Percentiles rank a stretch among this genome's conserved stretches.
phyloP scores from a whole-genome alignment of 2,797 vertebrate genomes.

The Sitta carolinensis region DNA sequence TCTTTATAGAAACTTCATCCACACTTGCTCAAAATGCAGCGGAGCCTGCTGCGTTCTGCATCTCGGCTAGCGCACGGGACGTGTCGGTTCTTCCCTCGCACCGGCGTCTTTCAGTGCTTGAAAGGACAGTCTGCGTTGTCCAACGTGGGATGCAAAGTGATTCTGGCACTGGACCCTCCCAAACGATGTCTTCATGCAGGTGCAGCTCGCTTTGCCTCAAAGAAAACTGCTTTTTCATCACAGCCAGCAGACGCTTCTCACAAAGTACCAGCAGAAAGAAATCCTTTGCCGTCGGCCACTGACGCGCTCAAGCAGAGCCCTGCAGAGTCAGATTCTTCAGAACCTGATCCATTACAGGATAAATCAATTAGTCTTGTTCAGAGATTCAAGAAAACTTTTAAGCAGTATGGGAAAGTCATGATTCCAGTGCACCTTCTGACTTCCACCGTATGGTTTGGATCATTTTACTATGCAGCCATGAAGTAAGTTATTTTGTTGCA shows the following conservation, averaged over 20 bases:
- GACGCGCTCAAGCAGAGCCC: constrained; percentile 14
- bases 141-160: constrained; percentile 47
- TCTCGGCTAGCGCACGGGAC: constrained; percentile 67
- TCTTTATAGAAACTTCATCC: constrained; percentile 45
- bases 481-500: constrained; percentile 84
- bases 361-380: constrained; percentile 89
- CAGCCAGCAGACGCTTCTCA: constrained; percentile 12
- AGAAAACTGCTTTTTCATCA: constrained; percentile 63
- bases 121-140: constrained; percentile 46
- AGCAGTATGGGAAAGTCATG: constrained; percentile 97
- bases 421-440: constrained; percentile 93
- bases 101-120: constrained; percentile 45
- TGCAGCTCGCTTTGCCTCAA: constrained; percentile 54
- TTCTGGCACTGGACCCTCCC: constrained; percentile 50
- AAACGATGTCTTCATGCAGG: constrained; percentile 76
- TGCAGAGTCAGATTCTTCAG: constrained; percentile 57
- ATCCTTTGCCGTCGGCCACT: background rate
- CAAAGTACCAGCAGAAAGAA: constrained; percentile 20
- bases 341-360: constrained; percentile 92
- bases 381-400: constrained; percentile 95
- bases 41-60: constrained; percentile 65
- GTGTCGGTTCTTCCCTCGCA: constrained; percentile 49
- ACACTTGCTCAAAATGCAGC: constrained; percentile 75
- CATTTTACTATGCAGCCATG: constrained; percentile 96
- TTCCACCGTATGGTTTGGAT: constrained; percentile 91